Conservation (phyloP, 2,113 vertebrate genomes). For the Callithrix jacchus region DNA sequence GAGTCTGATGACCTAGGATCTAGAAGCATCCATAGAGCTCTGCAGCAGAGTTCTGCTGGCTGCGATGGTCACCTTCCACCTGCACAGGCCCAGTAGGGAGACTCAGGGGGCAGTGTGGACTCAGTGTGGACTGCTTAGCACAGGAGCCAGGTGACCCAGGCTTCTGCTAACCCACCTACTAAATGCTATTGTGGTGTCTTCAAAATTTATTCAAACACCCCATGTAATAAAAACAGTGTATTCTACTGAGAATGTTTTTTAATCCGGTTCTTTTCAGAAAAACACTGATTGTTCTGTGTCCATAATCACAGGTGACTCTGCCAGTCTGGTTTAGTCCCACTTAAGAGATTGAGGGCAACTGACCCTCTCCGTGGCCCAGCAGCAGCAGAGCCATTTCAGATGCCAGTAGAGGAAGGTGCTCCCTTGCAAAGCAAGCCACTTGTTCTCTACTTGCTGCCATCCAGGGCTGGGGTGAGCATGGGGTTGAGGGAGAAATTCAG, state of each 20-base stretch:
- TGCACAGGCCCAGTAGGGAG: background rate
- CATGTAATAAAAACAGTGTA: too few species aligned
- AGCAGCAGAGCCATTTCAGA: background rate
- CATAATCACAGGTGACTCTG: too few species aligned
- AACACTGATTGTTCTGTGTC: background rate
- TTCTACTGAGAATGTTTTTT: too few species aligned
- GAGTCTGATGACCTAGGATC: too few species aligned
- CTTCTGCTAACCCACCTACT: background rate
- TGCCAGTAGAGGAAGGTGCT: background rate
- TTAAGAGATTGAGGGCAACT: too few species aligned
- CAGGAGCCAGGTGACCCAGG: background rate
- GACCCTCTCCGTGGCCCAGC: too few species aligned
- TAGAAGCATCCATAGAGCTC: background rate
- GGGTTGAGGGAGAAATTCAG: background rate
- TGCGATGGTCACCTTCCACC: background rate
- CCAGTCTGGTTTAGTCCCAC: background rate
- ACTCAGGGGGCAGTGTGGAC: too few species aligned
- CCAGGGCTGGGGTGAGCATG: background rate
- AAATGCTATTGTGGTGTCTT: background rate
- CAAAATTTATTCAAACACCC: too few species aligned
- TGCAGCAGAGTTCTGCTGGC: background rate
- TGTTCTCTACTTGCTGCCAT: background rate
- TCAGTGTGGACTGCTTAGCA: background rate
- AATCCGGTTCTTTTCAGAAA: background rate
- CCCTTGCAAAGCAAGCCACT: too few species aligned